Conservation (phyloP, 2,888 invertebrate genomes). For the Desoria tigrina region DNA sequence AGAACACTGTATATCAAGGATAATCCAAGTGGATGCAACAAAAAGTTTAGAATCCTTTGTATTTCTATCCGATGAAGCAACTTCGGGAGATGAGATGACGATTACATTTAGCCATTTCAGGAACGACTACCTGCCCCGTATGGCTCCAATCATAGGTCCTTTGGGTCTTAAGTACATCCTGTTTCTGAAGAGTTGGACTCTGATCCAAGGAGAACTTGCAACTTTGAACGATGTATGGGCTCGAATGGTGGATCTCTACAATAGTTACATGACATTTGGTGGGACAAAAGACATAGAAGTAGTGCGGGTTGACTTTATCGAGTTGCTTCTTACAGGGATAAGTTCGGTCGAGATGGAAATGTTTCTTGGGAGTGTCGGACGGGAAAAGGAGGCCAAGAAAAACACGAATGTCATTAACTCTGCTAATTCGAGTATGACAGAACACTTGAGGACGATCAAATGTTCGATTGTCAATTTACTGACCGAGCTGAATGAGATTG, state of each 20-base stretch:
- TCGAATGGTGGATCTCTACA: constrained; percentile 45
- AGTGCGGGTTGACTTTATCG: constrained; percentile 46
- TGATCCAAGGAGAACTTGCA: constrained; percentile 44
- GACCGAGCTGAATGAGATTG: constrained; percentile 49
- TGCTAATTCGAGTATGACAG: constrained; percentile 40
- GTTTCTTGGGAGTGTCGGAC: constrained; percentile 46
- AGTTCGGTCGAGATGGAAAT: constrained; percentile 51
- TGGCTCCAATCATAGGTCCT: constrained; percentile 44
- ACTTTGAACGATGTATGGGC: constrained; percentile 49
- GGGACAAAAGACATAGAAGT: constrained; percentile 35
- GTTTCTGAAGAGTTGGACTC: constrained; percentile 46
- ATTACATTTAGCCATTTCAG: constrained; percentile 37
- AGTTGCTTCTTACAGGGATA: constrained; percentile 47
- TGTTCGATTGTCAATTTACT: constrained; percentile 45
- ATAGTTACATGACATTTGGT: constrained; percentile 48
- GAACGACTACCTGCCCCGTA: constrained; percentile 36
- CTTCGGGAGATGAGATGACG: constrained; percentile 33
- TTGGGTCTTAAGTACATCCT: constrained; percentile 47
- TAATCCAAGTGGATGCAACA: constrained; percentile 39
- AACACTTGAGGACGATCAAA: constrained; percentile 45
- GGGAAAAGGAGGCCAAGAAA: constrained; percentile 52
- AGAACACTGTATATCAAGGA: constrained; percentile 16
- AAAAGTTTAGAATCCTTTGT: constrained; percentile 40
- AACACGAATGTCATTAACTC: constrained; percentile 41
- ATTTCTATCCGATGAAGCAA: constrained; percentile 31